These are phyloP conservation scores for Zelostemma sp. DNA, from an alignment of 1,140 invertebrate genomes.

Conservation along the genomic window DNA sequence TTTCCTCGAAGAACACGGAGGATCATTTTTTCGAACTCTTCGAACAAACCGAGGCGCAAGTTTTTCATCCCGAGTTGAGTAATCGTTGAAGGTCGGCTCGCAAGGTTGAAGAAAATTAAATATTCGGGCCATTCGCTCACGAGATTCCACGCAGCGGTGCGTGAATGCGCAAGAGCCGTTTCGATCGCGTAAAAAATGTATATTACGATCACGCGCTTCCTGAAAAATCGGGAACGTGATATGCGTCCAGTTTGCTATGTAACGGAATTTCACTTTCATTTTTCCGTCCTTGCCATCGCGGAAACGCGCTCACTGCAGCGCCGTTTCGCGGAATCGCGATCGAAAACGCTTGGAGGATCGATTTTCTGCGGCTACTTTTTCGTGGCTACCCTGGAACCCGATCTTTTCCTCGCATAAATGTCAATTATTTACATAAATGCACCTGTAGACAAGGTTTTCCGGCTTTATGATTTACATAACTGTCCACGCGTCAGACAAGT, in stretches of 20 bases:
- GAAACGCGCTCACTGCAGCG: constrained; percentile 26
- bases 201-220: constrained; percentile 9
- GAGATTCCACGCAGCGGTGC: constrained; percentile 8
- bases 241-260: constrained; percentile 10
- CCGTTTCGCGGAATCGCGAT: constrained; percentile 10
- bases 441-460: too few relatives aligned
- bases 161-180: constrained; percentile 9
- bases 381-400: too few relatives aligned
- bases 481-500: too few relatives aligned
- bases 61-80: too few relatives aligned
- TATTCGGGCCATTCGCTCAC: background rate
- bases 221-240: constrained; percentile 23
- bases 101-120: constrained; percentile 16
- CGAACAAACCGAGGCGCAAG: background rate
- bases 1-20: too few relatives aligned
- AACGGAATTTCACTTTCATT: constrained; percentile 54
- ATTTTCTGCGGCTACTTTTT: constrained; percentile 26
- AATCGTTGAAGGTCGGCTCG: constrained; percentile 18
- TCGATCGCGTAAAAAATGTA: constrained; percentile 7
- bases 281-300: constrained; percentile 52
- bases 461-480: too few relatives aligned
- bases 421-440: too few relatives aligned
- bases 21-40: too few relatives aligned
- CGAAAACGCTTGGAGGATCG: constrained; percentile 5
- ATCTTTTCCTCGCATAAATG: too few relatives aligned